Conservation (phyloP, 53 echinoderm and acorn worm genomes). For the Patiria pectinifera region DNA sequence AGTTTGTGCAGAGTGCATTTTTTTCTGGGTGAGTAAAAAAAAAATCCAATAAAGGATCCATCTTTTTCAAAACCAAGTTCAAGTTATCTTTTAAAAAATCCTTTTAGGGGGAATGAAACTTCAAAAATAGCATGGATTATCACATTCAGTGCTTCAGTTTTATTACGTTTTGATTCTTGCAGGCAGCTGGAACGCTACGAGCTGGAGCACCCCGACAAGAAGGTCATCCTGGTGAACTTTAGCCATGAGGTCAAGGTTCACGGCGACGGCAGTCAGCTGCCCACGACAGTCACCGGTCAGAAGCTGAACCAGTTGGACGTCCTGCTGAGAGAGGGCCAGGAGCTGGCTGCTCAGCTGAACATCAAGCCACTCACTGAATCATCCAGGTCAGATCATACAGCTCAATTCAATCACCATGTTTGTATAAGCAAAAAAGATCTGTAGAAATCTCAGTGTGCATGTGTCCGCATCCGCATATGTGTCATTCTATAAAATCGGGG, state of each 20-base stretch:
- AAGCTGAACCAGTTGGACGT: conserved; percentile 51
- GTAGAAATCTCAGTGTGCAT: too few species aligned
- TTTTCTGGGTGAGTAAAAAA: background rate
- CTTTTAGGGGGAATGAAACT: too few species aligned
- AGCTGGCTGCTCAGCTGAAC: conserved; percentile 49
- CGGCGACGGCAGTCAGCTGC: conserved; percentile 70
- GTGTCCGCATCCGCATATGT: too few species aligned
- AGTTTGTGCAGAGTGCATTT: background rate
- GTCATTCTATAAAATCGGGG: too few species aligned
- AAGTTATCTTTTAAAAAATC: too few species aligned
- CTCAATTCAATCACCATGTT: too few species aligned
- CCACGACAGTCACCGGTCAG: conserved; percentile 46
- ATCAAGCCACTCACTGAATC: conserved; percentile 64
- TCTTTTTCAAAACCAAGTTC: too few species aligned
- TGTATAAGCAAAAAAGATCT: too few species aligned
- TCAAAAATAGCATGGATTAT: too few species aligned
- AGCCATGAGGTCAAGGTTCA: conserved; percentile 69
- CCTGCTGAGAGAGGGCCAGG: conserved; percentile 63
- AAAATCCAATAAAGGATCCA: too few species aligned
- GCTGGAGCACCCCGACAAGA: conserved; percentile 78
- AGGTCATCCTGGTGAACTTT: conserved; percentile 79
- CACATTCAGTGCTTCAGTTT: background rate
- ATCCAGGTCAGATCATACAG: conserved; percentile 43
- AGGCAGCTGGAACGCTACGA: conserved; percentile 93
- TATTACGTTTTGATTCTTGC: background rate